Evolutionary conservation across 64 coral and sea anemone species (phyloP).

Genomic region (Stichodactyla helianthus): DNA sequence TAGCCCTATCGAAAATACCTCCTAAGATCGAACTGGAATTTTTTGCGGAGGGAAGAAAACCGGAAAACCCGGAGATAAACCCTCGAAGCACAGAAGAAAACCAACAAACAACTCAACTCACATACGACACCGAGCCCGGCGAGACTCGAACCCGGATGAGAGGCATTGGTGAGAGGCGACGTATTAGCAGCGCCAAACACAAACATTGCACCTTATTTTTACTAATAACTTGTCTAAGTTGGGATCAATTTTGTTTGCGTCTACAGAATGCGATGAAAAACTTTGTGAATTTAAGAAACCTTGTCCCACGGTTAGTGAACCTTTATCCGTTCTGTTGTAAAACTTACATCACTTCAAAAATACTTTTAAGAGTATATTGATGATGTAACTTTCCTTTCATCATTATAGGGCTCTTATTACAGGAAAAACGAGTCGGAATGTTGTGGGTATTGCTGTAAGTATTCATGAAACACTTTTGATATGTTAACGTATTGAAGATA

Average conservation of each 20-base stretch:
- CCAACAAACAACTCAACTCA: too few species aligned
- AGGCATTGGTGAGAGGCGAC: too few species aligned
- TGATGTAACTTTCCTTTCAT: not conserved
- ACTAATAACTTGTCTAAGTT: not conserved
- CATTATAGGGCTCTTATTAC: not conserved
- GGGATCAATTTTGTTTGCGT: not conserved
- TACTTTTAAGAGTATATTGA: not conserved
- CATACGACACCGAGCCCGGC: too few species aligned
- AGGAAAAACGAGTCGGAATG: not conserved
- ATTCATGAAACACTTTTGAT: not conserved
- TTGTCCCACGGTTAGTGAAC: slow-evolving; percentile 51
- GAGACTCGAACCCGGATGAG: too few species aligned
- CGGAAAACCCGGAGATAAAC: too few species aligned
- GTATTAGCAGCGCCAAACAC: too few species aligned
- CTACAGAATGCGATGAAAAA: slow-evolving; percentile 40
- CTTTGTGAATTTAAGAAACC: slow-evolving; percentile 28
- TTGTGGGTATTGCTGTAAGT: slow-evolving; percentile 20
- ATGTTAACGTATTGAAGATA: too few species aligned
- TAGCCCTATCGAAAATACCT: too few species aligned
- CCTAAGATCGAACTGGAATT: too few species aligned
- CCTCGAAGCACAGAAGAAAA: too few species aligned
- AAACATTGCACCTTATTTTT: not conserved
- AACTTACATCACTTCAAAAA: not conserved
- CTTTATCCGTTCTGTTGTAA: not conserved
- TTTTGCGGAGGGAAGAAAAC: too few species aligned